Base-by-base conservation (phyloP, 2,888 invertebrate genomes). In the Tenthredo distinguenda region DNA sequence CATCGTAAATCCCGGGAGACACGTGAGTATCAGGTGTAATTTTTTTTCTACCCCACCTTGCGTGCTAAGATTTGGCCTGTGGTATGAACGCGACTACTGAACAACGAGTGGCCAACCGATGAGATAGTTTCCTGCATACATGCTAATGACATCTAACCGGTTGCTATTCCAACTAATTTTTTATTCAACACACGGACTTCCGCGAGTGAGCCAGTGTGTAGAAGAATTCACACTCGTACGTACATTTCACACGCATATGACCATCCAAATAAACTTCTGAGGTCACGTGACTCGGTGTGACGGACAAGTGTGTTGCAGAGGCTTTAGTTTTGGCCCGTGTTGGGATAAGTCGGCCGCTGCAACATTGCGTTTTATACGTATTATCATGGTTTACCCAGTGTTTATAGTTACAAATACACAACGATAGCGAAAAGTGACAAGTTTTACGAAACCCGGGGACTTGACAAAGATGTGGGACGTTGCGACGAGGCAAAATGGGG, bases 401-500 rank as follows among this genome's bases (percentile, higher is more conserved):
- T 58, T 83, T 50, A 68, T 65, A 12, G 47, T 83, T 31, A 2
- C 68, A 21, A 68, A 62, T 26, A 21, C 21, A 31, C 31, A 68
- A 47, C 83, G 50, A 37, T 83, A 50, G 34, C 74, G 74, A 15
- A 71, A 21, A 81, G 62, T 81, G 62, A 12, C 26, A 26, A 62
- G 81, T 81, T 84, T 76, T 43, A 87, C 62, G 84, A 37, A 84
- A 58, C 50, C 58, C 81, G 43, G 83, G 15, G 43, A 50, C 68
- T 86, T 87, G 87, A 87, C 87, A 88, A 87, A 86, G 85, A 88
- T 87, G 87, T 86, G 86, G 88, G 86, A 85, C 83, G 55, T 74
- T 34, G 88, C 88, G 86, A 88, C 87, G 86, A 88, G 87, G 90
- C 90, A 91, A 92, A 90, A 92, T 92, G 92, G 91, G 92, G 91